Conservation (phyloP, 1,140 invertebrate genomes). For the Drepana arcuata region DNA sequence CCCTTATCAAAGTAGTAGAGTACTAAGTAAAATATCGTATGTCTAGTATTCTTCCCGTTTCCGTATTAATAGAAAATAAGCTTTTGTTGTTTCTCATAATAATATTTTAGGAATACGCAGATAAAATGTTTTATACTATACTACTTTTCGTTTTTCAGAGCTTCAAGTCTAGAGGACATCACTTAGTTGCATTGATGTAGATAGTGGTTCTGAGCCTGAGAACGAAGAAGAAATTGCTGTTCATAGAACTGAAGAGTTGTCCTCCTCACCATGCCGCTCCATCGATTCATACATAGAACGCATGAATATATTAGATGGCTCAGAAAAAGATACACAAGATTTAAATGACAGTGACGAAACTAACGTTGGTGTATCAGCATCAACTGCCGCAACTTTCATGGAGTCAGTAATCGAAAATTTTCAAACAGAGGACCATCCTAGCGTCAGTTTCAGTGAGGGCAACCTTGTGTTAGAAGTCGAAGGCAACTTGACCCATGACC, state of each 20-base stretch:
- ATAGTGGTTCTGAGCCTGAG: slow-evolving; percentile 5
- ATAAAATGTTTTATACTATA: background rate
- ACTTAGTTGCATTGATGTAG: slow-evolving; percentile 1
- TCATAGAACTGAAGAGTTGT: slow-evolving; percentile 5
- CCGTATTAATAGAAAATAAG: slow-evolving; percentile 10
- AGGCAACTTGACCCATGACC: too few species aligned
- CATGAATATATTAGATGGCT: too few species aligned
- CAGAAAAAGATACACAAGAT: too few species aligned
- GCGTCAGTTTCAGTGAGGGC: background rate
- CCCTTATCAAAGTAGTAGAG: slow-evolving; percentile 4
- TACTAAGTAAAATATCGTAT: too few species aligned
- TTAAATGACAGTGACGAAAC: too few species aligned
- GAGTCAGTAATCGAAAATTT: too few species aligned
- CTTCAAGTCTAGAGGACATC: slow-evolving; percentile 2
- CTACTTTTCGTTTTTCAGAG: slow-evolving; percentile 1
- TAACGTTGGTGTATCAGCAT: too few species aligned
- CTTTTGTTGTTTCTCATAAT: slow-evolving; percentile 3
- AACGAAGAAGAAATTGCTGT: too few species aligned
- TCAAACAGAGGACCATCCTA: too few species aligned
- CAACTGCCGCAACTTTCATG: too few species aligned
- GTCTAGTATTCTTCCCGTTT: slow-evolving; percentile 10
- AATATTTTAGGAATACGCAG: background rate
- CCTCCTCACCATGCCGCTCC: background rate
- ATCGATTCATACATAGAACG: slow-evolving; percentile 4
- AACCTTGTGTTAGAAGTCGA: background rate